These are phyloP conservation scores for Poeciliopsis turneri DNA, from an alignment of 2,797 vertebrate genomes.

Conservation along the genomic window DNA sequence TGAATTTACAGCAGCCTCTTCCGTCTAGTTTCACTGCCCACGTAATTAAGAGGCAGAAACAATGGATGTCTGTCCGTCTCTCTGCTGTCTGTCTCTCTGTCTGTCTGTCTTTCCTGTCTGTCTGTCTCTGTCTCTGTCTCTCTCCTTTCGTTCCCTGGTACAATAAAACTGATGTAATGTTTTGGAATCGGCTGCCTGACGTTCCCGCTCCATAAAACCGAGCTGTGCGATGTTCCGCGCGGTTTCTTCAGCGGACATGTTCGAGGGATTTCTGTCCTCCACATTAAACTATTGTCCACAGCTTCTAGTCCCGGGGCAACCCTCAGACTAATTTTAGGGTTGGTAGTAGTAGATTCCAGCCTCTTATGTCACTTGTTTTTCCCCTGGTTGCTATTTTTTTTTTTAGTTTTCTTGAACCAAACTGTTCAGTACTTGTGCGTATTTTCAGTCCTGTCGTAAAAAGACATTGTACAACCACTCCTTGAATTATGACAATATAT, in stretches of 20 bases:
- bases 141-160: constrained; percentile 63
- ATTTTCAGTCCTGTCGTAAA: constrained; percentile 47
- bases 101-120: no score
- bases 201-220: constrained; percentile 62
- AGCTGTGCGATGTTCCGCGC: constrained; percentile 51
- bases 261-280: constrained; percentile 63
- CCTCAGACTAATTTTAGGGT: constrained; percentile 75
- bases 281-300: constrained; percentile 73
- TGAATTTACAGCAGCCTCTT: constrained; percentile 69
- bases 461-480: constrained; percentile 33
- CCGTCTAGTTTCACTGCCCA: constrained; percentile 71
- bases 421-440: constrained; percentile 42
- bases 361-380: constrained; percentile 78
- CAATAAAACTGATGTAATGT: constrained; percentile 81
- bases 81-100: no score
- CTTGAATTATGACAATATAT: constrained; percentile 32
- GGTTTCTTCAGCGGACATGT: constrained; percentile 65
- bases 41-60: constrained; percentile 73
- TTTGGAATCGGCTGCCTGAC: constrained; percentile 66
- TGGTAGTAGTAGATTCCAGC: constrained; percentile 78
- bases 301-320: constrained; percentile 64
- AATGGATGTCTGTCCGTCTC: constrained; percentile 58
- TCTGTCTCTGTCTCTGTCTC: no score
- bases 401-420: constrained; percentile 34
- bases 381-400: constrained; percentile 53